Evolutionary conservation across 2,888 invertebrate species (phyloP), one percentile per base, ranked within the genome.

Genomic region (Alloscopus bannaensis): DNA sequence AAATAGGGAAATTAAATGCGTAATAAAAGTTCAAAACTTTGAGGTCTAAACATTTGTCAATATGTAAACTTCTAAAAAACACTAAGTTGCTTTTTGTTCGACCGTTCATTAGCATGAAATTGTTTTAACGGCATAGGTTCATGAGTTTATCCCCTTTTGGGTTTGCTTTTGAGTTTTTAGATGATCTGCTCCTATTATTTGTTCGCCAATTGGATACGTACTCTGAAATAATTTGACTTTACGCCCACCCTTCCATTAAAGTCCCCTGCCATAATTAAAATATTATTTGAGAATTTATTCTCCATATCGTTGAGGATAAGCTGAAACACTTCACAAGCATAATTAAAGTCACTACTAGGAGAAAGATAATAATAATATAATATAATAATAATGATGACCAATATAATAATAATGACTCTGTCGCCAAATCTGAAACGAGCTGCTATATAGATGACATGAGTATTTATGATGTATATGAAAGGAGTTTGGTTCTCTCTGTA

Each of bases 161-260:
- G 20, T 65, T 72, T 2, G 3, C 0, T 20, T 24, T 16, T 11
- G 2, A 24, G 36, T 69, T 69, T 3, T 28, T 20, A 16, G 60
- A 64, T 4, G 1, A 0, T 40, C 69, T 26, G 6, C 40, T 13
- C 0, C 22, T 28, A 11, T 36, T 16, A n/a, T 4, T 11, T 1
- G 18, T 2, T 1, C 66, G 59, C 65, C 75, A 75, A 4, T 66
- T 11, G 11, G 2, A n/a, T 0, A 66, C 47, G 16, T 16, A 29
- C 1, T 24, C 2, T 20, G 20, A 3, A 20, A 28, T 1, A 3
- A 26, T 18, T 0, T 3, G 1, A 0, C 55, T 24, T n/a, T n/a
- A n/a, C n/a, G 4, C 26, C 59, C 20, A 73, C 42, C 55, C 68
- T 59, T 11, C 40, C 73, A 73, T 79, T 75, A 29, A 79, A 79